Percentiles rank a stretch among this genome's conserved stretches.
These are phyloP conservation scores for Xestoiulus laeticollis DNA, from an alignment of 2,888 invertebrate species.

Conservation along the genomic window DNA sequence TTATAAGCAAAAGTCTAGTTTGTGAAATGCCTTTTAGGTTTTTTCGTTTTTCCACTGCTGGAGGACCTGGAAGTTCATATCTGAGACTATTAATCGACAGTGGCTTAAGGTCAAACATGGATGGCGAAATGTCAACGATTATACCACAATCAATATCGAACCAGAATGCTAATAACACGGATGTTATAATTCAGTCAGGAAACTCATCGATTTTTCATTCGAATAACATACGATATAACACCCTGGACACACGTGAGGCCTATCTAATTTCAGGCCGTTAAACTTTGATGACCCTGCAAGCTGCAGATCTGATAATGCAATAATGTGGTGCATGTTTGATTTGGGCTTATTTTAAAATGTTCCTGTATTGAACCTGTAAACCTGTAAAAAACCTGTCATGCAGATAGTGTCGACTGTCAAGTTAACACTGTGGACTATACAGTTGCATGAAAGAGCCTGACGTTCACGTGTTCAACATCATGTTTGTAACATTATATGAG, in stretches of 20 bases:
- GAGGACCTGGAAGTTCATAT: not conserved
- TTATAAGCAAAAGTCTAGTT: not conserved
- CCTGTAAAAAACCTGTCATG: too few species aligned
- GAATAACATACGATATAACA: not conserved
- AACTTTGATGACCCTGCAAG: not conserved
- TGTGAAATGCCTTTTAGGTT: not conserved
- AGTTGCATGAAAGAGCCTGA: too few species aligned
- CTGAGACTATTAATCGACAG: not conserved
- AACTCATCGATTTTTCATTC: not conserved
- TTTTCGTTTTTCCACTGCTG: not conserved
- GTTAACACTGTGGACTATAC: too few species aligned
- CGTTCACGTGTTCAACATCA: too few species aligned
- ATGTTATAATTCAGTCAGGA: not conserved
- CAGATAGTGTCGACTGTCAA: too few species aligned
- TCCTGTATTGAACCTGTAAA: too few species aligned
- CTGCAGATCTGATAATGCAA: too few species aligned
- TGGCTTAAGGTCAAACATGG: not conserved
- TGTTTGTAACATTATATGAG: too few species aligned
- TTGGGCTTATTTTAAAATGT: too few species aligned
- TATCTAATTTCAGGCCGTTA: not conserved
- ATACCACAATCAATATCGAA: not conserved
- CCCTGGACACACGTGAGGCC: not conserved
- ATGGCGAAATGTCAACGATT: not conserved
- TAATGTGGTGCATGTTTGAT: too few species aligned
- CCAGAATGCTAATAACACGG: not conserved